A percentile compares a stretch with the other conserved stretches of the same genome.
Conservation (phyloP, 2,888 invertebrate species). For the Thymelicus acteon region DNA sequence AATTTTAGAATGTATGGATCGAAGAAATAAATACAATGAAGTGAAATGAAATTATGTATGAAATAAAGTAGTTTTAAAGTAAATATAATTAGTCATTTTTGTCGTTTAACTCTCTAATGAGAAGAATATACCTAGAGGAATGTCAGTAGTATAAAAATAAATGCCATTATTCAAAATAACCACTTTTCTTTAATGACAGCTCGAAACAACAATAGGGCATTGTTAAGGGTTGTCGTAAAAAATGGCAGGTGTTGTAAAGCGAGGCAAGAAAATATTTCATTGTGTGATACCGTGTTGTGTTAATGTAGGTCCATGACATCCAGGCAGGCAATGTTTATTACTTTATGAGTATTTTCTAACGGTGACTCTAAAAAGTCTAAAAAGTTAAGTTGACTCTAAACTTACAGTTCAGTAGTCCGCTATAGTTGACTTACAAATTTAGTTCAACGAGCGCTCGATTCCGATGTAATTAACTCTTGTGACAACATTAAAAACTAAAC, state of each 20-base stretch:
- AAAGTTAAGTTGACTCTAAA: too few species aligned
- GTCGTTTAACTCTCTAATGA: neutral
- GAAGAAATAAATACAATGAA: too few species aligned
- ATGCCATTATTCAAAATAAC: neutral
- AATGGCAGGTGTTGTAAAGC: constrained; percentile 13
- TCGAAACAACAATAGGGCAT: constrained; percentile 7
- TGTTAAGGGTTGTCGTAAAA: constrained; percentile 7
- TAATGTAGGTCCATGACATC: neutral
- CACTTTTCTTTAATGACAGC: constrained; percentile 3
- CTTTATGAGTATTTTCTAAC: too few species aligned
- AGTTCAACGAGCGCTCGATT: neutral
- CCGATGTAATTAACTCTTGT: neutral
- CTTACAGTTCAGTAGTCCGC: too few species aligned
- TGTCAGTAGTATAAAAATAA: neutral
- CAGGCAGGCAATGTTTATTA: too few species aligned
- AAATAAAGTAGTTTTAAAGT: too few species aligned
- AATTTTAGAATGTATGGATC: too few species aligned
- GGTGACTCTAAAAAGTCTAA: too few species aligned
- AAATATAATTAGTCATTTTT: too few species aligned
- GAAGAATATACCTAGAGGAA: neutral
- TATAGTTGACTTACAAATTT: neutral
- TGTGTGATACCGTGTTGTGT: neutral
- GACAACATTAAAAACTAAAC: neutral
- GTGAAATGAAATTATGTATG: too few species aligned
- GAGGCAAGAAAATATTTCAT: constrained; percentile 10